Base-by-base conservation (phyloP, 2,888 invertebrate species). In the Cerceris rybyensis region DNA sequence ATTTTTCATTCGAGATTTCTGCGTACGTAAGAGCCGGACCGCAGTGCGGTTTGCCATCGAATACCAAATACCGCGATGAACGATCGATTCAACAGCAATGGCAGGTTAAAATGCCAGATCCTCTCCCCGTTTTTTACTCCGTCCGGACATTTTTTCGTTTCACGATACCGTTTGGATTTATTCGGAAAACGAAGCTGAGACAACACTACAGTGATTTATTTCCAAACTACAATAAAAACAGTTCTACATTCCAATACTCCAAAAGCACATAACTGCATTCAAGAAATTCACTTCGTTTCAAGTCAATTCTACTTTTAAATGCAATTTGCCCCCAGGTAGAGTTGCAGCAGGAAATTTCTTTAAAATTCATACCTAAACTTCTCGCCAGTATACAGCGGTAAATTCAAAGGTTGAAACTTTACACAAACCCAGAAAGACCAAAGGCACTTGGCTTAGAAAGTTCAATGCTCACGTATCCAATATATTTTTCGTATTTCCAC, bases 401-500 rank as follows among this genome's bases (percentile, higher is more conserved):
- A 28, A 28, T 28, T 28, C 28, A 28, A 28, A 28, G 28, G 28
- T 28, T 6, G 46, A 46, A 46, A 5, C 28, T 46, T 11, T 5
- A 52, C 13, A 5, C 7, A n/a, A 7, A n/a, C 52, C 52, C 52
- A 52, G 13, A 52, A 11, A n/a, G 7, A n/a, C 52, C n/a, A 8
- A 46, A 46, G n/a, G 14, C 52, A n/a, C 13, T n/a, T 52, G 14
- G 46, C 55, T 28, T 55, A 42, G 16, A 71, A 66, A 75, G 61
- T 60, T 65, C 55, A 58, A 71, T 14, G 46, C 28, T 67, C 28
- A 8, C 46, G 52, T 52, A 50, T 72, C 46, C 17, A 55, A 16
- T 16, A 13, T 55, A 69, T 66, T 17, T 41, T 42, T 55, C 60
- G 66, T 55, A 69, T 75, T 70, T 50, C 52, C 8, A 50, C n/a